Conservation (phyloP, 2,797 vertebrate species). For the Catostomus latipinnis region DNA sequence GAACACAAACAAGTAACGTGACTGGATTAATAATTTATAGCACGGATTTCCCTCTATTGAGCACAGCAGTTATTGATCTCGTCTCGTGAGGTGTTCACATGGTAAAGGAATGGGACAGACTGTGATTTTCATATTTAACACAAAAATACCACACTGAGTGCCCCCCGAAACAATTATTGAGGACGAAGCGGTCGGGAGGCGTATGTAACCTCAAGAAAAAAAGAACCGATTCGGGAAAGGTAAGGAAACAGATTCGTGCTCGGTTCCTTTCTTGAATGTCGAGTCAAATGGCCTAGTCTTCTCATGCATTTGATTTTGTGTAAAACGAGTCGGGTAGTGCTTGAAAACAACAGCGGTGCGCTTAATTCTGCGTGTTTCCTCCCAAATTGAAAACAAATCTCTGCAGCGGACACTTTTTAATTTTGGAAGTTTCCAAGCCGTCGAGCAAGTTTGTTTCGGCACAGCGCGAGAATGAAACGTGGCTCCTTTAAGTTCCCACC, state of each 20-base stretch:
- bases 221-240: conserved; percentile 71
- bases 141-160: conserved; percentile 49
- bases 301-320: conserved; percentile 6
- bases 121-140: conserved; percentile 50
- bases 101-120: conserved; percentile 74
- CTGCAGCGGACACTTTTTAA: neutral
- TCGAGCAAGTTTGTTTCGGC: conserved; percentile 18
- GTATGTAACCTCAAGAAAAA: conserved; percentile 72
- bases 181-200: conserved; percentile 62
- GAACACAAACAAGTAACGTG: conserved; percentile 40
- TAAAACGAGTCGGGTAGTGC: conserved; percentile 6
- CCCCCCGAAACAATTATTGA: conserved; percentile 52
- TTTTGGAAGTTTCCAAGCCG: neutral
- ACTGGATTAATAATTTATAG: conserved; percentile 44
- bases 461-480: conserved; percentile 49
- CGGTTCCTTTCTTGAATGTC: conserved; percentile 46
- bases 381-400: neutral
- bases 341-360: neutral
- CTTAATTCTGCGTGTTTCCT: neutral
- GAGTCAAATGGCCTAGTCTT: conserved; percentile 30
- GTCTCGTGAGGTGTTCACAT: conserved; percentile 34
- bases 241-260: conserved; percentile 62
- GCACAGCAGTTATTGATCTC: conserved; percentile 14
- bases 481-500: conserved; percentile 48
- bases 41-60: conserved; percentile 36